A percentile compares a stretch with the other conserved stretches of the same genome.
Evolutionary conservation across 1,140 invertebrate genomes (phyloP).

Genomic region (Aphelenchoides fujianensis): DNA sequence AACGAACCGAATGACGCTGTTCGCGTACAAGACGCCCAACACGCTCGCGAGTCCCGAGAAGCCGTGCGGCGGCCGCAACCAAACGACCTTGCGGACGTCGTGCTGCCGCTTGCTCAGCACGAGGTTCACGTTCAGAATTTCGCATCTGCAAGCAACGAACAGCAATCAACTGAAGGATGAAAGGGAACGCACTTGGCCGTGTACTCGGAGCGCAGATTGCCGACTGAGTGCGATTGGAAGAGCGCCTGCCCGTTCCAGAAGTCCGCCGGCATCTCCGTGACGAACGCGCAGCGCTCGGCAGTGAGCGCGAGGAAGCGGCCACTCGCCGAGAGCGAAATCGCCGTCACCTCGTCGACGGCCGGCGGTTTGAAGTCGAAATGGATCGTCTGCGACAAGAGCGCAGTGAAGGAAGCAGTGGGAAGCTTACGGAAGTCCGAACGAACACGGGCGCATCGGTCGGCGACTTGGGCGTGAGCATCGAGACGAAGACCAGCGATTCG

Average conservation of each 20-base stretch:
- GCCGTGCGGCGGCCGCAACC: background rate
- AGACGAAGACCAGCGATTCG: background rate
- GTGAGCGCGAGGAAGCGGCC: background rate
- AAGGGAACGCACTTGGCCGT: background rate
- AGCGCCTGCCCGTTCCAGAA: slow-evolving; percentile 5
- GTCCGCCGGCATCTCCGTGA: background rate
- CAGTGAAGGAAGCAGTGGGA: background rate
- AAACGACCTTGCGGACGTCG: background rate
- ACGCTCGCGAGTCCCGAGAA: background rate
- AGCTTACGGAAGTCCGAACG: background rate
- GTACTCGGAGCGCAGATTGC: background rate
- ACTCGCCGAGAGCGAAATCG: background rate
- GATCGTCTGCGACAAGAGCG: background rate
- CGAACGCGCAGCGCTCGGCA: background rate
- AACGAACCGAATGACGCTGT: background rate
- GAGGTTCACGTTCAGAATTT: slow-evolving; percentile 4
- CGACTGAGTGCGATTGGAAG: background rate
- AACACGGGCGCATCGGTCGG: background rate
- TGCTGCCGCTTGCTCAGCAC: background rate
- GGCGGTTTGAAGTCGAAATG: background rate
- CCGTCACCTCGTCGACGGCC: background rate
- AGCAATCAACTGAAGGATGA: too few species aligned
- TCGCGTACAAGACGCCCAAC: slow-evolving; percentile 2
- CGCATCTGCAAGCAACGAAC: slow-evolving; percentile 1
- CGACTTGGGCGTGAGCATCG: background rate